Conservation (phyloP, 2,113 vertebrate species). For the Cebidichthys violaceus region DNA sequence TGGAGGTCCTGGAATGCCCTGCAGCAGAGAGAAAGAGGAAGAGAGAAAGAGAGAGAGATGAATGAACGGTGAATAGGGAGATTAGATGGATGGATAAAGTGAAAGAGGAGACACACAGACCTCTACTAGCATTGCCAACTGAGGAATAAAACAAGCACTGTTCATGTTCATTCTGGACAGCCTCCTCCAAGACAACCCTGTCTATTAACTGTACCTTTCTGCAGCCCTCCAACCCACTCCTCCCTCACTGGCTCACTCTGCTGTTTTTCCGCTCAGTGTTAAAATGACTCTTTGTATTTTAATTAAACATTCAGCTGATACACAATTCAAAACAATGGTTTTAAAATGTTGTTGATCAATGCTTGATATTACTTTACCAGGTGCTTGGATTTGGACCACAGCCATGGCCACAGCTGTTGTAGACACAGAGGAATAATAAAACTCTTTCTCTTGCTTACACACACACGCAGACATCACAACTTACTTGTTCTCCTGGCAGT, state of each 20-base stretch:
- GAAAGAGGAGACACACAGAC: constrained; percentile 74
- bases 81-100: constrained; percentile 74
- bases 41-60: constrained; percentile 39
- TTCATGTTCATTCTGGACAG: constrained; percentile 78
- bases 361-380: background rate
- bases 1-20: constrained; percentile 91
- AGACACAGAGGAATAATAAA: background rate
- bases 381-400: background rate
- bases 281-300: background rate
- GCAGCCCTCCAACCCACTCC: constrained; percentile 29
- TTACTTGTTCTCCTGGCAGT: constrained; percentile 90
- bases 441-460: background rate
- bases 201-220: constrained; percentile 61
- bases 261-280: constrained; percentile 23
- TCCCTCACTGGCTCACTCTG: constrained; percentile 16
- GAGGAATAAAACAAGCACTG: constrained; percentile 82
- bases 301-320: background rate
- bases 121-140: constrained; percentile 58
- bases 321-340: background rate
- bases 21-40: constrained; percentile 50
- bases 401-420: background rate
- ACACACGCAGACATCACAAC: constrained; percentile 33
- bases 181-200: constrained; percentile 21
- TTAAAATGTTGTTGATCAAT: background rate
- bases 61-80: constrained; percentile 63